These are phyloP conservation scores for Oxyruncus cristatus DNA, from an alignment of 2,113 vertebrate genomes.

Conservation along the genomic window DNA sequence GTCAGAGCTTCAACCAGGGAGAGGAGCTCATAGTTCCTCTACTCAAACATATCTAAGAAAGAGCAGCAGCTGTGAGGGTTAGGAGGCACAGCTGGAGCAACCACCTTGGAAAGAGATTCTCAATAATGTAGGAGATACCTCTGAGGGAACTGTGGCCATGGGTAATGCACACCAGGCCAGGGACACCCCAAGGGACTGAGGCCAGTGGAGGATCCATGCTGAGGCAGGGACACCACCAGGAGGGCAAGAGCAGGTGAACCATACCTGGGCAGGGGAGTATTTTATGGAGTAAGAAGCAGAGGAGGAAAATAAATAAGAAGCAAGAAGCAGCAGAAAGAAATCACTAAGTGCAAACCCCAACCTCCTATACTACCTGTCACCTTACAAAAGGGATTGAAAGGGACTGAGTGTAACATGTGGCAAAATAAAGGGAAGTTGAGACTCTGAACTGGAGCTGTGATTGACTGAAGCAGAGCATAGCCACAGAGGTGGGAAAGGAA, in stretches of 20 bases:
- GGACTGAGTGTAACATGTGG: background rate
- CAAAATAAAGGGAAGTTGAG: background rate
- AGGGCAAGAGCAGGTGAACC: fast-evolving
- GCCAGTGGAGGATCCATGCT: background rate
- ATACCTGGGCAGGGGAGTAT: background rate
- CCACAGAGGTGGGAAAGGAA: background rate
- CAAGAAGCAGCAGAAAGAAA: background rate
- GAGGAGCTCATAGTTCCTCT: background rate
- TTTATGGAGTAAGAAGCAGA: background rate
- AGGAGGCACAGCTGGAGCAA: background rate
- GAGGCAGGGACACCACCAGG: background rate
- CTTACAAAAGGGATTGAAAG: background rate
- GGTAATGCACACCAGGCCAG: background rate
- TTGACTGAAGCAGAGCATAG: background rate
- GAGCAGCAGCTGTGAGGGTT: background rate
- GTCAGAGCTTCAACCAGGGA: background rate
- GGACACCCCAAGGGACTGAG: background rate
- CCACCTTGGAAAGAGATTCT: background rate
- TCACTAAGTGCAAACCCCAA: background rate
- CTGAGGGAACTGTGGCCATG: fast-evolving
- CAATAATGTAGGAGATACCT: background rate
- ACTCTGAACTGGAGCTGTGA: background rate
- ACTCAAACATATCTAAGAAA: background rate
- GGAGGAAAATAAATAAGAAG: background rate
- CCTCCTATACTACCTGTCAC: fast-evolving